Evolutionary conservation across 2,888 invertebrate species (phyloP), one percentile per base, ranked within the genome.

Genomic region (Thysanoteuthis rhombus): DNA sequence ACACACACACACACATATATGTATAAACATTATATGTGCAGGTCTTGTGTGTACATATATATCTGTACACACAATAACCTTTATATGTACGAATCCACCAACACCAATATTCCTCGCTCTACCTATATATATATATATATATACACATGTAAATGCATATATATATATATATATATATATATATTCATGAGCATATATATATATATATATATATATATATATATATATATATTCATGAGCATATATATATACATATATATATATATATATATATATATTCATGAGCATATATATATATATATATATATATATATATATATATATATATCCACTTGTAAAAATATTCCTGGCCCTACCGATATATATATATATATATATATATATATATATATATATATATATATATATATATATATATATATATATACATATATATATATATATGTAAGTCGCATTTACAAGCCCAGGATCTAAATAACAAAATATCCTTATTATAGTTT

Each of bases 141-240:
- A 5, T 1, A 38, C 28, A 36, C 38, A 6, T 38, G 12, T 38
- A 36, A 5, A 22, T 91, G 4, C 40, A 22, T 36, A 91, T 91
- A 91, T 91, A 1, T 91, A 22, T 91, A 39, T 91, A 42, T 91
- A 4, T 91, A 91, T 91, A 91, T 91, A 22, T 91, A 22, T 36
- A 40, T 91, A 91, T 91, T 8, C 40, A 40, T 91, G 36, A 25
- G 1, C 3, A 91, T 40, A 39, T 40, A 25, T 40, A 40, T 91
- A 40, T 40, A 39, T 91, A 91, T 40, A 91, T 91, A 40, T 91
- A 39, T 40, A 39, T 91, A 39, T 40, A 91, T 91, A 91, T 91
- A 91, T 91, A 22, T 91, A 42, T 91, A 42, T 91, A 91, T 42
- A 40, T 91, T 5, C 36, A 91, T 91, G 42, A 2, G 28, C 16